Percentiles rank a stretch among this genome's conserved stretches.
Evolutionary conservation across 1,140 invertebrate species (phyloP).

Genomic region (Hylaeus volcanicus): DNA sequence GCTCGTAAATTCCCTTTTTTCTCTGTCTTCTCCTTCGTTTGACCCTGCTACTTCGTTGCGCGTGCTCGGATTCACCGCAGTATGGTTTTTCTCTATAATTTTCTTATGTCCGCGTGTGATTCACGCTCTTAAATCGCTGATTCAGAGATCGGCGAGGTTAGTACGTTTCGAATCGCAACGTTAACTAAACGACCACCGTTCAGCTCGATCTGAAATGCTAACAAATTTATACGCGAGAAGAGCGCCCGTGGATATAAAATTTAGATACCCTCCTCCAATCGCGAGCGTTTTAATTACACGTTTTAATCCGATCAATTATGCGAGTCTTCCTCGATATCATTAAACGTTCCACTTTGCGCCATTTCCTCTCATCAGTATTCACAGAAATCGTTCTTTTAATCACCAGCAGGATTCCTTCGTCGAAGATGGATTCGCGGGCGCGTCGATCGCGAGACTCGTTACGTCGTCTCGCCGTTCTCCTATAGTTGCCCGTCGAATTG

Average conservation of each 20-base stretch:
- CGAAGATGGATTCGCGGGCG: slow-evolving; percentile 11
- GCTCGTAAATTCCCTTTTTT: slow-evolving; percentile 50
- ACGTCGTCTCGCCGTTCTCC: not conserved
- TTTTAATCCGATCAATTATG: too few species aligned
- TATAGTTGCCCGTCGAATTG: slow-evolving; percentile 13
- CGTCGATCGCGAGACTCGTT: not conserved
- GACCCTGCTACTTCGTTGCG: not conserved
- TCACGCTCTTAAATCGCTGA: not conserved
- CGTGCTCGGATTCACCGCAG: not conserved
- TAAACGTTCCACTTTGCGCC: slow-evolving; percentile 17
- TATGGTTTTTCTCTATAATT: slow-evolving; percentile 4
- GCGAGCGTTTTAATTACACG: too few species aligned
- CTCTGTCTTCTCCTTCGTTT: not conserved
- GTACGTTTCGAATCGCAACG: too few species aligned
- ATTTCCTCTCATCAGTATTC: slow-evolving; percentile 21
- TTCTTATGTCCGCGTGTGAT: not conserved
- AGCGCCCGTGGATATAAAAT: not conserved
- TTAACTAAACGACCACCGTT: too few species aligned
- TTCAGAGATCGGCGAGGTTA: not conserved
- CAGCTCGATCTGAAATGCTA: not conserved
- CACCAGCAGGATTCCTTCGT: too few species aligned
- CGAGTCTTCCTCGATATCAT: not conserved
- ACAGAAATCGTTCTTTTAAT: slow-evolving; percentile 22
- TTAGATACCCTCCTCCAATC: too few species aligned
- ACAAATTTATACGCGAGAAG: not conserved